phyloP scores from a whole-genome alignment of 2,113 vertebrate species.

The Rhegmatorhina hoffmannsi region DNA sequence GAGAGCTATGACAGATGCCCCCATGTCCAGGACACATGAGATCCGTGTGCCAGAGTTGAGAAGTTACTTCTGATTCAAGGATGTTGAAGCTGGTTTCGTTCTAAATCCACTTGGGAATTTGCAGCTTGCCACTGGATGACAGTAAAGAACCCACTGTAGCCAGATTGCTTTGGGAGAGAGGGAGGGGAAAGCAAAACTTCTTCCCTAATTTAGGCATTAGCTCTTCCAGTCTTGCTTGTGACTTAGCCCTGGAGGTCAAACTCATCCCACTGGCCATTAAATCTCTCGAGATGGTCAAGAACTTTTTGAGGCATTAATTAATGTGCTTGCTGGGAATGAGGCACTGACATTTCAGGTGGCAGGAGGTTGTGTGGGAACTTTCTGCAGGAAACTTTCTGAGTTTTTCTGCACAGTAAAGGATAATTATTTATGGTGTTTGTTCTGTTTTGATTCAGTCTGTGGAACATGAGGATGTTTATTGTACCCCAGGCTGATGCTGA shows the following conservation, averaged over 20 bases:
- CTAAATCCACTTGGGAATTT: neutral
- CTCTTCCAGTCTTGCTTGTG: neutral
- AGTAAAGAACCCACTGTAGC: neutral
- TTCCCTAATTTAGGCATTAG: conserved; percentile 38
- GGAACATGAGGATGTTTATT: neutral
- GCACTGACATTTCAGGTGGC: neutral
- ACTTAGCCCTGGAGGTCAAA: neutral
- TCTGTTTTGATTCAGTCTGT: neutral
- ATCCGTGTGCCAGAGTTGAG: neutral
- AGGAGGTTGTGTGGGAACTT: neutral
- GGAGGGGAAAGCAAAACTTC: neutral
- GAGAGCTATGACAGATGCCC: neutral
- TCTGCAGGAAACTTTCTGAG: neutral
- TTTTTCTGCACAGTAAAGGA: neutral
- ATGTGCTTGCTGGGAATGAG: neutral
- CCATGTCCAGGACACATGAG: neutral
- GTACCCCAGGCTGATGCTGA: neutral
- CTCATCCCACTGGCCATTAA: neutral
- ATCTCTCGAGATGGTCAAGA: neutral
- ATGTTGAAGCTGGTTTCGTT: neutral
- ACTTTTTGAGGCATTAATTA: neutral
- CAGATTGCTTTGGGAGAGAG: neutral
- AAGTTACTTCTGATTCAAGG: neutral
- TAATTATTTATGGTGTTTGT: neutral
- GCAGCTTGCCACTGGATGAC: neutral